Evolutionary conservation across 2,888 invertebrate genomes (phyloP).

Genomic region (Automeris io): DNA sequence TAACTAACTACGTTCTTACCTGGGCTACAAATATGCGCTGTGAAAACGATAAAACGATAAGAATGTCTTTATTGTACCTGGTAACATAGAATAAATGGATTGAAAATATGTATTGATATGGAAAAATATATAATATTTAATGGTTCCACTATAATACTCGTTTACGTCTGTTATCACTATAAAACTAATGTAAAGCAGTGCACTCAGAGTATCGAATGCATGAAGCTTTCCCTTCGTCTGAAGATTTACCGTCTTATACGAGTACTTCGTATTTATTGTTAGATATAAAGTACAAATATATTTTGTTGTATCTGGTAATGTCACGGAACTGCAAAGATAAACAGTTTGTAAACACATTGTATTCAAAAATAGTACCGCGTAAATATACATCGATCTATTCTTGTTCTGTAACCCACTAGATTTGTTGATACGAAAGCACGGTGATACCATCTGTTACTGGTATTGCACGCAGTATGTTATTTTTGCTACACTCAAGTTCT

Average conservation of each 20-base stretch:
- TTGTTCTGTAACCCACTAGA: background rate
- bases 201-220: conserved; percentile 21
- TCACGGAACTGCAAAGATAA: conserved; percentile 1
- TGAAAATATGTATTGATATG: no score
- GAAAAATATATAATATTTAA: background rate
- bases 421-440: conserved; percentile 1
- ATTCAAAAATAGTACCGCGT: conserved; percentile 1
- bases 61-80: no score
- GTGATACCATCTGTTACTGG: conserved; percentile 1
- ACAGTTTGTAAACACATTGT: conserved; percentile 4
- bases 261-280: background rate
- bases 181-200: background rate
- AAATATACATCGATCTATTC: conserved; percentile 2
- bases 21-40: no score
- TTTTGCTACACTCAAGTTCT: conserved; percentile 3
- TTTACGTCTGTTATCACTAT: conserved; percentile 7
- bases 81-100: no score
- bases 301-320: background rate
- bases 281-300: background rate
- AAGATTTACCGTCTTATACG: conserved; percentile 8
- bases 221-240: conserved; percentile 19
- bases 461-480: conserved; percentile 2
- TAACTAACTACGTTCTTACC: no score
- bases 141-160: conserved; percentile 10
- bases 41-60: no score